These are phyloP conservation scores for Hirtodrosophila trivittata DNA, from an alignment of 2,888 invertebrate species.

Conservation along the genomic window DNA sequence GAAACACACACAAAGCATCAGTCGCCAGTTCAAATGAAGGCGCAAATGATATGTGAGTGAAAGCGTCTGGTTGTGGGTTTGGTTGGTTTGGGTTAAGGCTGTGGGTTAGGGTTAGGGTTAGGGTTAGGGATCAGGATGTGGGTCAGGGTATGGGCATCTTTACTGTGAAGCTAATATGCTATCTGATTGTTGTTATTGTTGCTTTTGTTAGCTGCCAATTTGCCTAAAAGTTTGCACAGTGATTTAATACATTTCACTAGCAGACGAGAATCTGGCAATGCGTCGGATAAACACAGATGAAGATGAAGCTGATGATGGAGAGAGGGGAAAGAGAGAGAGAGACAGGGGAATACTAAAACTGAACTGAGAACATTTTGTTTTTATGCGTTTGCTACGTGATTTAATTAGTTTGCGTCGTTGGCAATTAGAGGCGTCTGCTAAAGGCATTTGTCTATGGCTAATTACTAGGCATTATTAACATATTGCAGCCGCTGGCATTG, in stretches of 20 bases:
- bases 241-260: conserved; percentile 38
- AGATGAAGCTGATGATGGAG: not conserved
- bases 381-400: conserved; percentile 75
- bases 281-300: not conserved
- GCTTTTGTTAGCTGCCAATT: conserved; percentile 60
- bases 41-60: conserved; percentile 19
- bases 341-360: conserved; percentile 12
- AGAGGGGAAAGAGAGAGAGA: conserved; percentile 6
- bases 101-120: conserved; percentile 10
- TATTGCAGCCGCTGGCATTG: conserved; percentile 46
- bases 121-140: conserved; percentile 11
- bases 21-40: conserved; percentile 28
- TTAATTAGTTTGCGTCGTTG: conserved; percentile 65
- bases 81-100: not conserved
- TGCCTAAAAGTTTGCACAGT: conserved; percentile 63
- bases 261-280: conserved; percentile 2
- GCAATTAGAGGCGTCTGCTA: conserved; percentile 49
- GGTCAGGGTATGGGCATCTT: conserved; percentile 4
- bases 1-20: conserved; percentile 12
- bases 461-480: conserved; percentile 65
- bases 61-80: conserved; percentile 10
- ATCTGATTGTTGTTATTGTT: conserved; percentile 17
- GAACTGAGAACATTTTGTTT: conserved; percentile 49
- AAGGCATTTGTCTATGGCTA: conserved; percentile 60
- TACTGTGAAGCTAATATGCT: conserved; percentile 8